Base-by-base conservation (phyloP, 2,888 invertebrate species). In the Myathropa florea region DNA sequence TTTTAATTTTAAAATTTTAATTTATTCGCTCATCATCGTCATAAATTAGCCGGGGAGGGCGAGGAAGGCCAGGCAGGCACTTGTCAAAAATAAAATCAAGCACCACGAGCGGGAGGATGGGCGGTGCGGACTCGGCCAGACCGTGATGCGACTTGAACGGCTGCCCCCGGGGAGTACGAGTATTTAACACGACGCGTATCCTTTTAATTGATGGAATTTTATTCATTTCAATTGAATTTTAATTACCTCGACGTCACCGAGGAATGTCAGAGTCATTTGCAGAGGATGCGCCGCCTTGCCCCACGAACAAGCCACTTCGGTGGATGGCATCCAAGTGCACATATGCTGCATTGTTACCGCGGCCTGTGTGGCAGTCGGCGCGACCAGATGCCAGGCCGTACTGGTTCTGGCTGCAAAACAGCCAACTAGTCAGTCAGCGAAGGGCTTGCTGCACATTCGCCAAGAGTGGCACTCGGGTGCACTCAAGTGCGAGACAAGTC, bases 231-330 rank as follows among this genome's bases (percentile, higher is more conserved):
- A 92, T 91, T 91, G 91, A 91, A 92, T 91, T 91, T 91, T 92
- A 91, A 92, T 91, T 92, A 91, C 91, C 89, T 89, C 91, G 91
- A 90, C 92, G 91, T 92, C 91, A 91, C 90, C 90, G 90, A 89
- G 89, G 91, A 91, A 91, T 91, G 91, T 89, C 89, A 91, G 90
- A 90, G 89, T 89, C 91, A 89, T 89, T 91, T 90, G 90, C 89
- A 77, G 63, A 77, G 81, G 78, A 33, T 68, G 33, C 46, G 71
- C 67, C 76, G 30, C 61, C 33, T 10, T 33, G 33, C 33, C 33
- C 33, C 33, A 10, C 6, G 23, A 18, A 1, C 6, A 14, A 12
- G 3, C n/a, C 55, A 12, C 23, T n/a, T 7, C 10, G 33, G 46
- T 18, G 46, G 46, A 46, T 46, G 18, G 46, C 46, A 46, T 46